Base-by-base conservation (phyloP, 2,888 invertebrate genomes). In the Villa cingulata region DNA sequence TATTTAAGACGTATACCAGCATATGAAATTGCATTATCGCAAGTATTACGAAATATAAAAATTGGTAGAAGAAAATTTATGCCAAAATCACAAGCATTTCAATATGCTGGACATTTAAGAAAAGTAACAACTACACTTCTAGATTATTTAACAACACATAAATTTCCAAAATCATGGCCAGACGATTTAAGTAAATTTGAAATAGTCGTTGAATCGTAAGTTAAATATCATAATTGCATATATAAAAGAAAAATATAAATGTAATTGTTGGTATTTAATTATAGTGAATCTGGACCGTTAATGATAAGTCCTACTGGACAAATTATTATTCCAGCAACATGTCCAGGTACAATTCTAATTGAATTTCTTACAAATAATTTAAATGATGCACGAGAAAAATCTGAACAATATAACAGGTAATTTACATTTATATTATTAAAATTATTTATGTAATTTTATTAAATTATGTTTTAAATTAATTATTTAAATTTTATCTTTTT, bases 291-390 rank as follows among this genome's bases (percentile, higher is more conserved):
- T 4, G 94, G 94, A 1, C 94, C 94, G 0, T 63, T 95, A 48
- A 92, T 91, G 86, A 76, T 95, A 27, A 90, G 90, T 14, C 91
- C 91, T 1, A 89, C 89, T 4, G 95, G 94, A 4, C 91, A 94
- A 70, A 85, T 94, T 60, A 87, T 92, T 52, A 85, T 89, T 1
- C 94, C 95, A 15, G 83, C 90, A 1, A 88, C 91, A 0, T 87
- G 92, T 61, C 94, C 94, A 0, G 87, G 90, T 0, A 80, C 81
- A 56, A 78, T 92, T 54, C 72, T 94, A 45, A 78, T 94, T 16
- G 83, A 81, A 58, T 95, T 88, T 64, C 83, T 95, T 42, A 76
- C 81, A 1, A 79, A 79, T 16, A 78, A 91, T 65, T 74, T 90
- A 54, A 74, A 79, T 32, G 77, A 83, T 60, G 92, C 94, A 1